Evolutionary conservation across 2,113 vertebrate genomes (phyloP).

Genomic region (Nesogale talazaci): DNA sequence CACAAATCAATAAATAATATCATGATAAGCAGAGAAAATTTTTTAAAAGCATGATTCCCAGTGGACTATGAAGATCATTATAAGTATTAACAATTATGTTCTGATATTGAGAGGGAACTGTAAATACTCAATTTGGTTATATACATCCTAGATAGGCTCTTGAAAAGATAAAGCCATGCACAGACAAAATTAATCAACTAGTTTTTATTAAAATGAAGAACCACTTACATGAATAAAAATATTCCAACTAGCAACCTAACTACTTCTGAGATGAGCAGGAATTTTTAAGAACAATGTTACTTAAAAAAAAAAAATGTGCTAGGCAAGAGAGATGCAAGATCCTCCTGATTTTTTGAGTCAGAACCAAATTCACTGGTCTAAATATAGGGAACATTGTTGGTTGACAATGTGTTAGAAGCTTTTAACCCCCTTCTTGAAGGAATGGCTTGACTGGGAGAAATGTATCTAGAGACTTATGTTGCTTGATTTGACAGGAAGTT

Average conservation of each 20-base stretch:
- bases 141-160: neutral
- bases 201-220: constrained; percentile 61
- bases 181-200: constrained; percentile 35
- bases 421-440: neutral
- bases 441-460: neutral
- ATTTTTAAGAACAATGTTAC: constrained; percentile 56
- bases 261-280: constrained; percentile 50
- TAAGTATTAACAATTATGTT: constrained; percentile 16
- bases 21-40: too few species aligned
- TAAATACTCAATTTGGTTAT: constrained; percentile 43
- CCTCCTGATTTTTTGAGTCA: constrained; percentile 42
- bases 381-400: constrained; percentile 51
- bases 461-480: neutral
- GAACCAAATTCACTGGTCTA: constrained; percentile 45
- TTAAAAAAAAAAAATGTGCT: constrained; percentile 42
- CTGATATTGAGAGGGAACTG: neutral
- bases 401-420: constrained; percentile 29
- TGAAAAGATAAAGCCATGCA: constrained; percentile 31
- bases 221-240: constrained; percentile 33
- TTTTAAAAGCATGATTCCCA: constrained; percentile 30
- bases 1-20: too few species aligned
- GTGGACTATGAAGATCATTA: neutral
- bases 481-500: constrained; percentile 17
- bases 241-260: neutral
- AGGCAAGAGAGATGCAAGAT: constrained; percentile 11